Base-by-base conservation (phyloP, 2,113 vertebrate species). In the Desmodus rotundus region DNA sequence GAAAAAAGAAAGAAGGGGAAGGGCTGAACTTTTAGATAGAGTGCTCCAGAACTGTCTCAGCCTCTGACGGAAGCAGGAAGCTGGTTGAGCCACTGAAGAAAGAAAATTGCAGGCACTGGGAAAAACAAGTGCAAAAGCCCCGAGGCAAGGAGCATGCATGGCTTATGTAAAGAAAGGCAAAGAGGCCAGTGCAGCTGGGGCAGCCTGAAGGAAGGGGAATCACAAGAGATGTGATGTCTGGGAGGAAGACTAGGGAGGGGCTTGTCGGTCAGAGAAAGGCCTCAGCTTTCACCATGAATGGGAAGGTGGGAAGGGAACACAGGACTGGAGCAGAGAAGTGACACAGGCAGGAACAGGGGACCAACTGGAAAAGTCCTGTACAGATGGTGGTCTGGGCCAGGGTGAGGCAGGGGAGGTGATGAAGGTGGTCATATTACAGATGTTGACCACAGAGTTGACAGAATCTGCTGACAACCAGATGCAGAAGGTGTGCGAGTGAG, bases 341-440 rank as follows among this genome's bases (percentile, higher is more conserved):
- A 45, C 81, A 47, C 31, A 22, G 61, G 43, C 13, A 10, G 33
- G 54, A 10, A 9, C 19, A 38, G 28, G 36, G 20, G 19, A 31
- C 33, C 20, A 28, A 15, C 16, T 9, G 31, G 24, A 68, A 24
- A 15, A 38, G 22, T 16, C 22, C 52, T 19, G 9, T 7, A 22
- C 41, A 5, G 36, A 65, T 3, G 43, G n/a, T 36, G 61, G 43
- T 67, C 41, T 17, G 13, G 65, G 36, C 45, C 36, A 81, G 17
- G 26, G 16, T 4, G 6, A 10, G 54, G 54, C 61, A 36, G 22
- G 16, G 52, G 28, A 31, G 31, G 9, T 8, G 8, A 8, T 5
- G 3, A 7, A 4, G 22, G n/a, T 1, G 17, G 24, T 8, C 20
- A 33, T 10, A 12, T 16, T 13, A 65, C 0, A 1, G 11, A 47